Evolutionary conservation across 2,888 invertebrate species (phyloP).

Genomic region (Eulithis prunata): DNA sequence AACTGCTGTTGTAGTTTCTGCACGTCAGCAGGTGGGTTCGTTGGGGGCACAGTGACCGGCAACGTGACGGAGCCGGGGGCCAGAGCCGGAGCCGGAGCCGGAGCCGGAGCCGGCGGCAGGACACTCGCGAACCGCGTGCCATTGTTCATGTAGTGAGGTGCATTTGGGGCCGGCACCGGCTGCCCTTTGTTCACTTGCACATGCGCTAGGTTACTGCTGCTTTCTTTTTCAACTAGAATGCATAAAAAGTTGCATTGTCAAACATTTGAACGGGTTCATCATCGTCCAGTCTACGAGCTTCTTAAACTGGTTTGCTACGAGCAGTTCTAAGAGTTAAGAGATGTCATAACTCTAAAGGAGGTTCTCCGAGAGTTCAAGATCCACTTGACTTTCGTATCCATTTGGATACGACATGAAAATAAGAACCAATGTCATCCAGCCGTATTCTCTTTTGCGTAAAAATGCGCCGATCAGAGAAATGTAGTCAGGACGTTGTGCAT

Average conservation of each 20-base stretch:
- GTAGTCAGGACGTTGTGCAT: too few relatives aligned
- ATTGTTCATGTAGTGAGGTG: constrained; percentile 80
- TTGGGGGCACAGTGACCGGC: too few relatives aligned
- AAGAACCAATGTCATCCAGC: too few relatives aligned
- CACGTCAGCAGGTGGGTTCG: constrained; percentile 85
- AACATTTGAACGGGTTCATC: background rate
- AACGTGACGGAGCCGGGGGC: constrained; percentile 46
- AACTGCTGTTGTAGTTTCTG: constrained; percentile 90
- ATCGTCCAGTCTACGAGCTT: too few relatives aligned
- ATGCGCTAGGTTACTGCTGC: constrained; percentile 72
- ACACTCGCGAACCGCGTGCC: constrained; percentile 57
- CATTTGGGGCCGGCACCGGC: constrained; percentile 72
- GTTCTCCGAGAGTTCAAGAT: too few relatives aligned
- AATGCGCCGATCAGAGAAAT: too few relatives aligned
- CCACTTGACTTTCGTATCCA: too few relatives aligned
- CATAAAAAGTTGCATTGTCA: background rate
- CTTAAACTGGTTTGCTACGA: too few relatives aligned
- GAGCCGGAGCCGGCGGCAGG: constrained; percentile 58
- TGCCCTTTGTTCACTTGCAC: constrained; percentile 80
- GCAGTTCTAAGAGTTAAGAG: too few relatives aligned
- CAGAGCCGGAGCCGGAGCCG: constrained; percentile 2
- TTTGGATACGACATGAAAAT: too few relatives aligned
- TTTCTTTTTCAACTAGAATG: constrained; percentile 64
- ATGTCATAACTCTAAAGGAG: too few relatives aligned
- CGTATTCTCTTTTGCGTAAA: too few relatives aligned